Evolutionary conservation across 2,888 invertebrate genomes (phyloP).

Genomic region (Drosophila setosimentum): DNA sequence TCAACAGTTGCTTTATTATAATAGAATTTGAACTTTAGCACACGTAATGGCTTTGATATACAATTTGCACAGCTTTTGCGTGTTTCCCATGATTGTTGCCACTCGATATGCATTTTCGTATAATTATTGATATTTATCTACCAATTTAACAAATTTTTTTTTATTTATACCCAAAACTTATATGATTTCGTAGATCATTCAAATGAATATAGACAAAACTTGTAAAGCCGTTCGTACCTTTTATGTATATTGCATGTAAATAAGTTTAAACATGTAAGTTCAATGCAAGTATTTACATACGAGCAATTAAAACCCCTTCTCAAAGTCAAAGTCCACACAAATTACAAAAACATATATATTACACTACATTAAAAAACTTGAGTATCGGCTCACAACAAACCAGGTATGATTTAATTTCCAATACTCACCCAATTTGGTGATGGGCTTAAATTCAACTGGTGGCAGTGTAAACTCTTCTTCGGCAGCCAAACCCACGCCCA

Average conservation of each 20-base stretch:
- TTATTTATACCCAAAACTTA: background rate
- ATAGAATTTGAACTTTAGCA: background rate
- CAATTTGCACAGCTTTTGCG: slow-evolving; percentile 50
- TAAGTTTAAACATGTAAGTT: background rate
- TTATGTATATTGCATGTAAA: slow-evolving; percentile 2
- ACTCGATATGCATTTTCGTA: slow-evolving; percentile 5
- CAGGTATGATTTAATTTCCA: background rate
- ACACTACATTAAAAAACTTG: slow-evolving; percentile 20
- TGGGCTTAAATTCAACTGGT: slow-evolving; percentile 56
- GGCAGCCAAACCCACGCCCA: slow-evolving; percentile 30
- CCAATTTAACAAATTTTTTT: slow-evolving; percentile 30
- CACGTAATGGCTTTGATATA: slow-evolving; percentile 19
- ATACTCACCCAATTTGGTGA: slow-evolving; percentile 70
- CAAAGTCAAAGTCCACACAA: too few species aligned
- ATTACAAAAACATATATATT: background rate
- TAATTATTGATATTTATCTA: slow-evolving; percentile 52
- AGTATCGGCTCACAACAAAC: background rate
- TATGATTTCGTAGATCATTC: slow-evolving; percentile 1
- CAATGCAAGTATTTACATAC: background rate
- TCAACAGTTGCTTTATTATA: background rate
- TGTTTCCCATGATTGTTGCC: slow-evolving; percentile 55
- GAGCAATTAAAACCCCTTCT: too few species aligned
- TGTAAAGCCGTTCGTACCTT: slow-evolving; percentile 7
- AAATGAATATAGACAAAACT: background rate
- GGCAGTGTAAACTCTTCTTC: slow-evolving; percentile 42